These are phyloP conservation scores for Clostera curtula DNA, from an alignment of 2,888 invertebrate genomes.

Conservation along the genomic window DNA sequence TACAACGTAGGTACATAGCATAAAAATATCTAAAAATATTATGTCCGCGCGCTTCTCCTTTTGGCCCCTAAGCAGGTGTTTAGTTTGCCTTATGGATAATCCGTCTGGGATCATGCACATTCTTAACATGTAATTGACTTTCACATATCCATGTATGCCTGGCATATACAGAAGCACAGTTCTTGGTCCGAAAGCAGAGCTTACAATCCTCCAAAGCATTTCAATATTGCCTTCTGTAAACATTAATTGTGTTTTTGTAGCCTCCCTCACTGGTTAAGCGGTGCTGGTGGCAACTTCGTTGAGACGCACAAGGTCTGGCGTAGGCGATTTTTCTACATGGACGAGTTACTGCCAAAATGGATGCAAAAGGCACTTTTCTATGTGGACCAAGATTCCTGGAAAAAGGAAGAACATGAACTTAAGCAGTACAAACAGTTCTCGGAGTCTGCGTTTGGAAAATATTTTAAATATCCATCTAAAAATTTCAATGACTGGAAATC, in stretches of 20 bases:
- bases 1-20: no score
- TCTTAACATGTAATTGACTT: no score
- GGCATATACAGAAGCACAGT: no score
- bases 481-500: constrained; percentile 30
- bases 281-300: constrained; percentile 32
- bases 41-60: no score
- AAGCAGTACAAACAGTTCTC: constrained; percentile 37
- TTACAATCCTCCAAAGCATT: no score
- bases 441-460: constrained; percentile 45
- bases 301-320: constrained; percentile 45
- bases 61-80: no score
- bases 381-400: constrained; percentile 40
- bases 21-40: no score
- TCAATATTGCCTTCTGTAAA: no score
- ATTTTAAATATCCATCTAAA: constrained; percentile 36
- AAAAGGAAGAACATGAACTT: constrained; percentile 34
- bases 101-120: no score
- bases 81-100: no score
- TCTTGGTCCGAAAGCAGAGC: no score
- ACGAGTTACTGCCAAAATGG: constrained; percentile 47
- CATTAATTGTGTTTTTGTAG: constrained; percentile 19
- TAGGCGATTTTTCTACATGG: constrained; percentile 46
- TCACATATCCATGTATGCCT: no score
- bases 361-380: constrained; percentile 31
- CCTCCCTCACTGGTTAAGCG: constrained; percentile 43